These are phyloP conservation scores for Lordiphosa stackelbergi DNA, from an alignment of 1,140 invertebrate species.

Conservation along the genomic window DNA sequence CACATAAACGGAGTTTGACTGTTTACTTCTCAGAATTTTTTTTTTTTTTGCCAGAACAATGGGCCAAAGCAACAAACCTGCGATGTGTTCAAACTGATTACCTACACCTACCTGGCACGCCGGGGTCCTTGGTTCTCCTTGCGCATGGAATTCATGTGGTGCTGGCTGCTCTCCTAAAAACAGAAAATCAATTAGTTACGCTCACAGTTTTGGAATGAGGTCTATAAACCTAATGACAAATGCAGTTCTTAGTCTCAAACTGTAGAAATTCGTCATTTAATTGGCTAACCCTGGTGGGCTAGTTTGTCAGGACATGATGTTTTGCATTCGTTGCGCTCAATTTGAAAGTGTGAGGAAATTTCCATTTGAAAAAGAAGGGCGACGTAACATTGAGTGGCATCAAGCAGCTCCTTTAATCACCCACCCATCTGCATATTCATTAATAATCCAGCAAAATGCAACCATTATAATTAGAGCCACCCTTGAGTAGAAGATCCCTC, in stretches of 20 bases:
- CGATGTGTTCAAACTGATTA: conserved; percentile 61
- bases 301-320: conserved; percentile 32
- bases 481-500: conserved; percentile 25
- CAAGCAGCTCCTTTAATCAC: neutral
- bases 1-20: conserved; percentile 61
- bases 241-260: conserved; percentile 45
- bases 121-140: conserved; percentile 12
- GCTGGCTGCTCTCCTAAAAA: conserved; percentile 21
- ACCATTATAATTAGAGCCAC: conserved; percentile 70
- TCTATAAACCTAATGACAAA: conserved; percentile 51
- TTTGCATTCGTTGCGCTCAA: conserved; percentile 62
- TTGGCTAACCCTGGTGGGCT: conserved; percentile 28
- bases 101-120: conserved; percentile 51
- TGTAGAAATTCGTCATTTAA: conserved; percentile 57
- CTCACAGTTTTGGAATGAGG: conserved; percentile 27
- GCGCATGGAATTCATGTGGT: conserved; percentile 23
- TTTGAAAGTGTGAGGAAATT: conserved; percentile 54
- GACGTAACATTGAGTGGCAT: too few species aligned
- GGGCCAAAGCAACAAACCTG: conserved; percentile 56
- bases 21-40: conserved; percentile 65
- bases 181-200: conserved; percentile 73
- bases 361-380: conserved; percentile 28
- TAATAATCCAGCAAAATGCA: conserved; percentile 56
- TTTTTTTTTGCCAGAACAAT: conserved; percentile 50
- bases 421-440: conserved; percentile 27